These are phyloP conservation scores for Cephonodes hylas DNA, from an alignment of 2,888 invertebrate species.

Conservation along the genomic window DNA sequence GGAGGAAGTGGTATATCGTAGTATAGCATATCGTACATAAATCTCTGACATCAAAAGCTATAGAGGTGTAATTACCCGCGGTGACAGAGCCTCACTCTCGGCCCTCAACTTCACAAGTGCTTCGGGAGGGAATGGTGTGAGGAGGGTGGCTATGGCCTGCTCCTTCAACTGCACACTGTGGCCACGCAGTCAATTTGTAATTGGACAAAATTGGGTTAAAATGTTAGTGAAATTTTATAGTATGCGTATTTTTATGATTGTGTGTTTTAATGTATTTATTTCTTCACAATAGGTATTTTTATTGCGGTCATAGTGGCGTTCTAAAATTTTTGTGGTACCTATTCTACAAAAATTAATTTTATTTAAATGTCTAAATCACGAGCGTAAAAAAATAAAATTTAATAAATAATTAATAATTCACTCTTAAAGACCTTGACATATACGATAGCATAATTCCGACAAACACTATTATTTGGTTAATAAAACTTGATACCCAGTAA, in stretches of 20 bases:
- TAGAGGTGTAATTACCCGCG: constrained; percentile 73
- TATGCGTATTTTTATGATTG: neutral
- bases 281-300: no score
- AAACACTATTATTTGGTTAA: no score
- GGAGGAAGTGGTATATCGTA: constrained; percentile 40
- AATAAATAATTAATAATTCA: no score
- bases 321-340: no score
- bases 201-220: neutral
- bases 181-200: neutral
- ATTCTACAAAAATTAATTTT: no score
- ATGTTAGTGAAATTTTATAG: neutral
- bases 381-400: no score
- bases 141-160: constrained; percentile 27
- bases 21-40: constrained; percentile 43
- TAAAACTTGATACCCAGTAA: no score
- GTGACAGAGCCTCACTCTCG: constrained; percentile 56
- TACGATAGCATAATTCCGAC: no score
- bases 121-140: constrained; percentile 25
- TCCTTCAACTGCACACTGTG: neutral
- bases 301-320: no score
- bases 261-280: neutral
- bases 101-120: constrained; percentile 60
- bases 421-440: no score
- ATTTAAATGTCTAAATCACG: no score
- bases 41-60: constrained; percentile 63